A percentile compares a stretch with the other conserved stretches of the same genome.
These are phyloP conservation scores for Merops nubicus DNA, from an alignment of 2,113 vertebrate species.

Conservation along the genomic window DNA sequence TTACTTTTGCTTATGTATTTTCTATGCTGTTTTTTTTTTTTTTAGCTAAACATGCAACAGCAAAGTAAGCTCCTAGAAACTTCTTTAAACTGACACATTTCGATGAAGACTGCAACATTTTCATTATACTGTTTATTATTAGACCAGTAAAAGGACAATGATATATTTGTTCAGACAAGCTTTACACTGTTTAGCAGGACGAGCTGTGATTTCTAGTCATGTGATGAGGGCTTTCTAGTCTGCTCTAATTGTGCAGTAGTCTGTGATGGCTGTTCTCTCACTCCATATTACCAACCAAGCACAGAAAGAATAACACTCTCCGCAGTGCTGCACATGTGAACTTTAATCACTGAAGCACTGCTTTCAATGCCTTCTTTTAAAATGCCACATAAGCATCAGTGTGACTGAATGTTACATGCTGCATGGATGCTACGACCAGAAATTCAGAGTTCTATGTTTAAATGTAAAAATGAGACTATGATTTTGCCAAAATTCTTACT, in stretches of 20 bases:
- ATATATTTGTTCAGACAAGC: background rate
- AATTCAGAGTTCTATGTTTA: background rate
- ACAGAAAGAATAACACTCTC: background rate
- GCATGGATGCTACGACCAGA: background rate
- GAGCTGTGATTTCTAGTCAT: no score
- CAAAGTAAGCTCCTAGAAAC: background rate
- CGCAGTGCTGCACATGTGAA: background rate
- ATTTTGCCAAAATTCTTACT: background rate
- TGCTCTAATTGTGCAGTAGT: background rate
- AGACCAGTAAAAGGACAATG: background rate
- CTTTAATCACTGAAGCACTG: background rate
- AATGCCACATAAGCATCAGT: background rate
- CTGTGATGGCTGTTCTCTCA: background rate
- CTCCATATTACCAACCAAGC: background rate
- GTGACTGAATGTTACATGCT: background rate
- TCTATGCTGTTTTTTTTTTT: background rate
- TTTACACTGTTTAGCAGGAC: background rate
- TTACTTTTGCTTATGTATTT: background rate
- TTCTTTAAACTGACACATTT: background rate
- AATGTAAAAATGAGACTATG: background rate
- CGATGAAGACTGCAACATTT: background rate
- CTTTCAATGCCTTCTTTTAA: background rate
- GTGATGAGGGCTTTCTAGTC: background rate
- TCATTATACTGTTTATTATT: background rate
- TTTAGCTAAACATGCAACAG: background rate